These are phyloP conservation scores for Smittia sp. DNA, from an alignment of 2,888 invertebrate genomes.

Conservation along the genomic window DNA sequence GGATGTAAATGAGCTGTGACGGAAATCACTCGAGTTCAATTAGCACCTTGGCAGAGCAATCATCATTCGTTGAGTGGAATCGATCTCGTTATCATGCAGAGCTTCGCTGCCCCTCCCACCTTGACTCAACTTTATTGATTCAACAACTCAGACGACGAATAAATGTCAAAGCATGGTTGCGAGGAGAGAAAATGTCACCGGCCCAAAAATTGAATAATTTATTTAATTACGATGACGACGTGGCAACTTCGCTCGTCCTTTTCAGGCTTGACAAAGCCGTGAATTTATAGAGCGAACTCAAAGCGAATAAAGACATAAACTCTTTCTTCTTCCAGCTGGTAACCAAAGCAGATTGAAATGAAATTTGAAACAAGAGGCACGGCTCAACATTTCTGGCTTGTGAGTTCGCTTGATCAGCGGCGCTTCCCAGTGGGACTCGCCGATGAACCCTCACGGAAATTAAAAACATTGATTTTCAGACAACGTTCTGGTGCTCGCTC, in stretches of 20 bases:
- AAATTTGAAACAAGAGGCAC: conserved; percentile 53
- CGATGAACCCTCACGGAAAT: neutral
- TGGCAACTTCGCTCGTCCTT: neutral
- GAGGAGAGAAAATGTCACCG: conserved; percentile 1
- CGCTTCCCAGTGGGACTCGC: neutral
- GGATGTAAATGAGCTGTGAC: too few species aligned
- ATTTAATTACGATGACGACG: conserved; percentile 7
- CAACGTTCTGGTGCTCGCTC: conserved; percentile 53
- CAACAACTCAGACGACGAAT: conserved; percentile 7
- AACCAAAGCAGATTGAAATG: conserved; percentile 48
- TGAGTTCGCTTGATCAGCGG: conserved; percentile 46
- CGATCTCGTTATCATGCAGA: too few species aligned
- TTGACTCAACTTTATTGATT: too few species aligned
- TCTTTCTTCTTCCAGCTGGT: neutral
- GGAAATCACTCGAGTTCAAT: too few species aligned
- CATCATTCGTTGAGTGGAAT: too few species aligned
- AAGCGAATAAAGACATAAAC: too few species aligned
- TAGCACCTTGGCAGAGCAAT: too few species aligned
- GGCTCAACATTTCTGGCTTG: conserved; percentile 54
- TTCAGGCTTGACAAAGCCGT: neutral
- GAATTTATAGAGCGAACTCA: neutral
- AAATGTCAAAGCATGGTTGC: neutral
- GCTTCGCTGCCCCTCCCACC: too few species aligned
- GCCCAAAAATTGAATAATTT: conserved; percentile 11
- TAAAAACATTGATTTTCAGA: conserved; percentile 46